Conservation (phyloP, 2,888 invertebrate species). For the Ophioninae sp. region DNA sequence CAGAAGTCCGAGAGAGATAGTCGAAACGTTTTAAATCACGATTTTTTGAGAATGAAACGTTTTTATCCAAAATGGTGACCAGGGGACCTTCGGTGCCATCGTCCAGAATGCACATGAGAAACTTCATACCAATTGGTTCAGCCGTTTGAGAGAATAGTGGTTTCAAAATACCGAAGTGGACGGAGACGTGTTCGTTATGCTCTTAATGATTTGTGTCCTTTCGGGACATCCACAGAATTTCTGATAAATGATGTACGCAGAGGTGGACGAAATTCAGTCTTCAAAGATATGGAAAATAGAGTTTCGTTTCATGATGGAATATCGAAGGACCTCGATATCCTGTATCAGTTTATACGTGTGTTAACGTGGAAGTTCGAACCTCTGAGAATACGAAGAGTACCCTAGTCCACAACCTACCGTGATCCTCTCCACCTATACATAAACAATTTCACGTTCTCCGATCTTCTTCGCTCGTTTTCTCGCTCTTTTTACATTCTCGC, state of each 20-base stretch:
- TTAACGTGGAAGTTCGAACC: background rate
- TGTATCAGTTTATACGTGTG: slow-evolving; percentile 11
- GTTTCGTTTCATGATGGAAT: slow-evolving; percentile 9
- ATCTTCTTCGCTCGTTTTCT: slow-evolving; percentile 8
- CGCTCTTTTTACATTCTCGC: slow-evolving; percentile 49
- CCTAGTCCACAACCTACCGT: slow-evolving; percentile 24
- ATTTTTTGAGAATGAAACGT: too few species aligned
- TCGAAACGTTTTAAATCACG: too few species aligned
- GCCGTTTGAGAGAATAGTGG: too few species aligned
- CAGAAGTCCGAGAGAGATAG: too few species aligned
- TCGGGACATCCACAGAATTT: slow-evolving; percentile 29
- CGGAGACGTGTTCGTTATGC: too few species aligned
- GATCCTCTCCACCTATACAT: slow-evolving; percentile 25
- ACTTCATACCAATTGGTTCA: too few species aligned
- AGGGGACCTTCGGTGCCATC: too few species aligned
- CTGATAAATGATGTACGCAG: slow-evolving; percentile 14
- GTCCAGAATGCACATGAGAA: too few species aligned
- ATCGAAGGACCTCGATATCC: slow-evolving; percentile 2
- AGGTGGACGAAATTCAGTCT: background rate
- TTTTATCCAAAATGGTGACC: too few species aligned
- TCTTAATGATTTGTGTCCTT: too few species aligned
- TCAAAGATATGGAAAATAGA: slow-evolving; percentile 25
- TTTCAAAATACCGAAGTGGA: too few species aligned
- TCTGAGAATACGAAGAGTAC: slow-evolving; percentile 22
- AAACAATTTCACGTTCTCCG: slow-evolving; percentile 46